Evolutionary conservation across 53 echinoderm and acorn worm species (phyloP).

Genomic region (Astropecten irregularis): DNA sequence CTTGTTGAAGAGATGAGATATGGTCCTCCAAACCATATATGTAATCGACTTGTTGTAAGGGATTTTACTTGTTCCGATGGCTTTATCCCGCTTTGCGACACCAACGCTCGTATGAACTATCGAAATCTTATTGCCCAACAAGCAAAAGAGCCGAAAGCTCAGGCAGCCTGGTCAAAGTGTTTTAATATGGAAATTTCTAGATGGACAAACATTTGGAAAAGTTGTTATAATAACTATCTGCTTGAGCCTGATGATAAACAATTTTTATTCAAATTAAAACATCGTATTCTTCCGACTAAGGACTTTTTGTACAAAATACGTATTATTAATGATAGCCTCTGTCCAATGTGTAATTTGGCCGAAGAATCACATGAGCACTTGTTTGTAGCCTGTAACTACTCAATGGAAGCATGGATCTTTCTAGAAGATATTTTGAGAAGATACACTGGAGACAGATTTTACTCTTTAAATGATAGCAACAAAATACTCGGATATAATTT

Average conservation of each 20-base stretch:
- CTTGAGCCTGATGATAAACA: not conserved
- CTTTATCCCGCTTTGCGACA: no score
- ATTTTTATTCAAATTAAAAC: not conserved
- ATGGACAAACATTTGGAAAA: not conserved
- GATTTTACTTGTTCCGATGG: not conserved
- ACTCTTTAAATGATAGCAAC: not conserved
- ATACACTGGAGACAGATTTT: not conserved
- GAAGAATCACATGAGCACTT: constrained; percentile 9
- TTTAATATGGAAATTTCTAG: not conserved
- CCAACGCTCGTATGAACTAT: not conserved
- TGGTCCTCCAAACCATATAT: not conserved
- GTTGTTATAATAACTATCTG: not conserved
- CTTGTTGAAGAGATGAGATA: not conserved
- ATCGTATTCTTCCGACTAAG: not conserved
- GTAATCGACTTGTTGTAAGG: not conserved
- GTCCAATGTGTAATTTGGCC: not conserved
- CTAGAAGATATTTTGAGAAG: not conserved
- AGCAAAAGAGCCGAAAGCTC: not conserved
- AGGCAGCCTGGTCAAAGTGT: not conserved
- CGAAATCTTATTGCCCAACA: not conserved
- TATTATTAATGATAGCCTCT: not conserved
- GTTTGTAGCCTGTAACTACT: not conserved
- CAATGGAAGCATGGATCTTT: constrained; percentile 1
- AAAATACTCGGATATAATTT: not conserved
- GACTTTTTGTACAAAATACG: not conserved